These are phyloP conservation scores for Onychomys arenicola DNA, from an alignment of 2,797 vertebrate species.

Conservation along the genomic window DNA sequence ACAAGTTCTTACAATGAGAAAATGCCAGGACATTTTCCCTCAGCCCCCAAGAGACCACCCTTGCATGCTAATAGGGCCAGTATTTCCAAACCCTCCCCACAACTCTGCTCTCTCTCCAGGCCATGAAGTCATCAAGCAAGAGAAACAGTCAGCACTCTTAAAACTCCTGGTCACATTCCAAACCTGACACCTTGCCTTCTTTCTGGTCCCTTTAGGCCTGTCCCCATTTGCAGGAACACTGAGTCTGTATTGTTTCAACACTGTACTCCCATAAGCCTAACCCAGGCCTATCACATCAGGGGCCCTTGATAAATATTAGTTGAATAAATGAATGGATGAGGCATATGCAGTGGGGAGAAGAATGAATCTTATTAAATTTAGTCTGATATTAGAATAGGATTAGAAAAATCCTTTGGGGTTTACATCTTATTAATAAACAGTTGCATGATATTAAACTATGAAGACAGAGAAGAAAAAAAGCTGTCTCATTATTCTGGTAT, in stretches of 20 bases:
- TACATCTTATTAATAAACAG: conserved; percentile 83
- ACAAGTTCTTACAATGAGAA: conserved; percentile 18
- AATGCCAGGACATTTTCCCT: background rate
- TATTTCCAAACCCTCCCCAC: background rate
- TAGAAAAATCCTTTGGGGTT: conserved; percentile 80
- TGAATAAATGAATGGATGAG: conserved; percentile 80
- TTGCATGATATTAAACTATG: conserved; percentile 82
- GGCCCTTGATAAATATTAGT: conserved; percentile 80
- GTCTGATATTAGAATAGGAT: conserved; percentile 83
- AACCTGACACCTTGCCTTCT: background rate
- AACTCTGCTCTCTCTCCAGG: background rate
- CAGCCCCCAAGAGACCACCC: background rate
- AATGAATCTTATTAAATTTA: conserved; percentile 82
- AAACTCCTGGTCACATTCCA: background rate
- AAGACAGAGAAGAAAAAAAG: conserved; percentile 56
- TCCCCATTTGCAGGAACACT: conserved; percentile 23
- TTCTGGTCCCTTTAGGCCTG: background rate
- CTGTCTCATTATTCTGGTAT: conserved; percentile 71
- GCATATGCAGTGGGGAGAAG: conserved; percentile 71
- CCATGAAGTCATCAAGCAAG: background rate
- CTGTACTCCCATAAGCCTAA: conserved; percentile 63
- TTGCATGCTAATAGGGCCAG: background rate
- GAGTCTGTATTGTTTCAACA: conserved; percentile 57
- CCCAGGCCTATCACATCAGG: conserved; percentile 49
- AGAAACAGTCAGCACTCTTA: background rate